Evolutionary conservation across 2,888 invertebrate genomes (phyloP).

Genomic region (Listrodromus nycthemerus): DNA sequence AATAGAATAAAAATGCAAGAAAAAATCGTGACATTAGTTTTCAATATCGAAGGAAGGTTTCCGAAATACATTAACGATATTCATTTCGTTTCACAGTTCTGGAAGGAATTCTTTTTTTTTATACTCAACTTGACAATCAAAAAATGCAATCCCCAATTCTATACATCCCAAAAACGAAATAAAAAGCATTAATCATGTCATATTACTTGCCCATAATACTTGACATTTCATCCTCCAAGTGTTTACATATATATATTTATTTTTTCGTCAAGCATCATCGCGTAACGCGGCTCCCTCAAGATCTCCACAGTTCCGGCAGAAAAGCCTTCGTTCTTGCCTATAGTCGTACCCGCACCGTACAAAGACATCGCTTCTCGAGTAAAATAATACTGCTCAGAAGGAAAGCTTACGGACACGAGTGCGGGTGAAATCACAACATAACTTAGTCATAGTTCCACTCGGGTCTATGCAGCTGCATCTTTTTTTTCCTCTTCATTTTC

Average conservation of each 20-base stretch:
- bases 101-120: background rate
- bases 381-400: background rate
- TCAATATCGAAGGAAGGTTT: too few relatives aligned
- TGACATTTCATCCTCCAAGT: background rate
- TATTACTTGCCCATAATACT: background rate
- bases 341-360: background rate
- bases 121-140: too few relatives aligned
- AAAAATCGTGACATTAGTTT: too few relatives aligned
- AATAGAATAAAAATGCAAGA: too few relatives aligned
- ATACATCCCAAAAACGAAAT: too few relatives aligned
- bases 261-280: conserved; percentile 3
- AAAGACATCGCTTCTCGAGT: background rate
- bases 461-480: conserved; percentile 59
- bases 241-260: background rate
- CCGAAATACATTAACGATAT: too few relatives aligned
- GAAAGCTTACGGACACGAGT: conserved; percentile 35
- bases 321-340: background rate
- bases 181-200: background rate
- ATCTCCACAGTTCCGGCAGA: background rate
- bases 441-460: conserved; percentile 57
- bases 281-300: background rate
- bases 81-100: background rate
- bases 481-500: conserved; percentile 32
- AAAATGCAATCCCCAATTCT: too few relatives aligned
- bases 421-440: conserved; percentile 71